Evolutionary conservation across 2,888 invertebrate genomes (phyloP), one percentile per base, ranked within the genome.

Genomic region (Notocelia uddmanniana): DNA sequence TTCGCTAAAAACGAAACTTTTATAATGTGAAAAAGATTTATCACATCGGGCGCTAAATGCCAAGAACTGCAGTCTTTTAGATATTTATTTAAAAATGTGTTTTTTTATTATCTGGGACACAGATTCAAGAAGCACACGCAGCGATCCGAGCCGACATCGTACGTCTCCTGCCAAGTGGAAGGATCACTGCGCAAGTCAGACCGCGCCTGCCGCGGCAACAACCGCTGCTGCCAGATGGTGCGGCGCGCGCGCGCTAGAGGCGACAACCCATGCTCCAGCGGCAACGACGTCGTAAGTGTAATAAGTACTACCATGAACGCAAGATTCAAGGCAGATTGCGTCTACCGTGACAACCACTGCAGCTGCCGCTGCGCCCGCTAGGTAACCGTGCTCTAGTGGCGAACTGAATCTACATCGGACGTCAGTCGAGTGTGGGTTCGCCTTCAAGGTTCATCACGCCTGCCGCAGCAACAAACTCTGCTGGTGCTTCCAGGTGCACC

Each of bases 81-180:
- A 10, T 34, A 34, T 11, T 0, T 34, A 11, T 1, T 34, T 34
- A 9, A 34, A 34, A 9, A n/a, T n/a, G 11, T 37, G 11, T 37
- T 11, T 41, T 41, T 45, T n/a, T 45, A 8, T n/a, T n/a, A 0
- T 45, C 45, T n/a, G 45, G n/a, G 54, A n/a, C 64, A 57, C 76
- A 92, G 92, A 76, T 85, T 92, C 57, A 90, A 86, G 78, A 91
- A 85, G 76, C 76, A 95, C 3, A 95, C 95, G 54, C 95, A 96
- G 19, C 95, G 96, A 9, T 95, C 96, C 13, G 96, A 96, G 80
- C 95, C 95, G 15, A 89, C 93, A 5, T 94, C 95, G 74, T 97
- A 96, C 85, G 95, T 96, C 78, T 92, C 94, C n/a, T 96, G 96
- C 57, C 95, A 95, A 80, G 90, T 97, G 66, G 95, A 96, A 85